phyloP scores from a whole-genome alignment of 2,113 vertebrate species.

The Gasterosteus nipponicus region DNA sequence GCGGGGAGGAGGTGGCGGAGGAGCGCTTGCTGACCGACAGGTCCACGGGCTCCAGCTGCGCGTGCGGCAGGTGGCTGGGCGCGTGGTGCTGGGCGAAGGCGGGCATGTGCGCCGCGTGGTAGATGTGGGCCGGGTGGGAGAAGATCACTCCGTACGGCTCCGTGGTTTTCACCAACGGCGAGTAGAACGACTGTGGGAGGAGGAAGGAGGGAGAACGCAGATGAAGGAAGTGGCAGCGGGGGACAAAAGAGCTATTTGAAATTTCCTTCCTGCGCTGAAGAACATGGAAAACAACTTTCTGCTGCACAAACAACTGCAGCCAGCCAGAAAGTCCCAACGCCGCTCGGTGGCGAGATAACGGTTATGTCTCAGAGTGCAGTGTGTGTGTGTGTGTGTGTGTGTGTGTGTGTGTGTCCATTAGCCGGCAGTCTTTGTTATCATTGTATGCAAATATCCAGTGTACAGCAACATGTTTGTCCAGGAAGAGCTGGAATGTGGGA shows the following conservation, averaged over 20 bases:
- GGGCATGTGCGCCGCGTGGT: constrained; percentile 59
- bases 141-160: constrained; percentile 76
- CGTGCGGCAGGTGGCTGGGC: constrained; percentile 79
- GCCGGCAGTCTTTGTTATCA: constrained; percentile 40
- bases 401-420: constrained; percentile 52
- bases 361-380: constrained; percentile 36
- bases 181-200: constrained; percentile 65
- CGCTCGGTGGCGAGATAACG: constrained; percentile 35
- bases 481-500: constrained; percentile 77
- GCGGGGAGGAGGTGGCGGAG: constrained; percentile 86
- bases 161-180: constrained; percentile 67
- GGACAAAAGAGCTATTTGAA: constrained; percentile 59
- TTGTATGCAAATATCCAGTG: constrained; percentile 78
- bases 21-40: constrained; percentile 92
- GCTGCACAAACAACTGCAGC: constrained; percentile 53
- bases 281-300: constrained; percentile 65
- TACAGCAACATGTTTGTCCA: constrained; percentile 72
- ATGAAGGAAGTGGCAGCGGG: constrained; percentile 48
- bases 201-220: constrained; percentile 37
- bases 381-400: constrained; percentile 44
- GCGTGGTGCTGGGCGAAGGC: constrained; percentile 55
- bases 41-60: constrained; percentile 95
- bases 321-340: constrained; percentile 43
- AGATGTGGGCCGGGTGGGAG: constrained; percentile 67
- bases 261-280: constrained; percentile 51